These are phyloP conservation scores for Tuberolachnus salignus DNA, from an alignment of 2,888 invertebrate genomes.

Conservation along the genomic window DNA sequence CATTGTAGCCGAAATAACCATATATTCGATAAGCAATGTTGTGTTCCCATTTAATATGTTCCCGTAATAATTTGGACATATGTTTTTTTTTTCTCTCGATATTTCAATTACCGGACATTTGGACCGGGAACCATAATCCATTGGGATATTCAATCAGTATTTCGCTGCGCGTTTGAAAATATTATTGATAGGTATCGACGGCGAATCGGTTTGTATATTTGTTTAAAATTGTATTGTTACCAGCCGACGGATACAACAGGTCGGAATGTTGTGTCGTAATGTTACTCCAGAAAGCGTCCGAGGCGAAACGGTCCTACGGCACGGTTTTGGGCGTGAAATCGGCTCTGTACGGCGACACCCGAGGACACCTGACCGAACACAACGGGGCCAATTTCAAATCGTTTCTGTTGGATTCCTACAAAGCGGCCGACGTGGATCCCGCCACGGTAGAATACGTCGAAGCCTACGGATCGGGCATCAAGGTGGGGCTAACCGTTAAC, in stretches of 20 bases:
- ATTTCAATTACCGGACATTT: too few species aligned
- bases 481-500: too few species aligned
- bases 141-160: too few species aligned
- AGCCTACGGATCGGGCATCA: slow-evolving; percentile 67
- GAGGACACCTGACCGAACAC: background rate
- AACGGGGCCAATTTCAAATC: slow-evolving; percentile 6
- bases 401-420: slow-evolving; percentile 61
- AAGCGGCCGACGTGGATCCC: slow-evolving; percentile 63
- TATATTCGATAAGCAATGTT: too few species aligned
- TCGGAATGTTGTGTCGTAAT: slow-evolving; percentile 63
- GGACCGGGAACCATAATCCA: too few species aligned
- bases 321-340: slow-evolving; percentile 26
- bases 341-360: background rate
- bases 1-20: too few species aligned
- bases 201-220: too few species aligned
- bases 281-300: slow-evolving; percentile 62
- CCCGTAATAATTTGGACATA: too few species aligned
- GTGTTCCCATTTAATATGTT: too few species aligned
- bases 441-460: slow-evolving; percentile 65
- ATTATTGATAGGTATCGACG: too few species aligned
- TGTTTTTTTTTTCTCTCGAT: too few species aligned
- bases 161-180: too few species aligned
- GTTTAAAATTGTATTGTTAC: slow-evolving; percentile 45
- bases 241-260: slow-evolving; percentile 64
- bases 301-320: slow-evolving; percentile 34